Evolutionary conservation across 1,140 invertebrate genomes (phyloP), one percentile per base, ranked within the genome.

Genomic region (Drosophila mayri): DNA sequence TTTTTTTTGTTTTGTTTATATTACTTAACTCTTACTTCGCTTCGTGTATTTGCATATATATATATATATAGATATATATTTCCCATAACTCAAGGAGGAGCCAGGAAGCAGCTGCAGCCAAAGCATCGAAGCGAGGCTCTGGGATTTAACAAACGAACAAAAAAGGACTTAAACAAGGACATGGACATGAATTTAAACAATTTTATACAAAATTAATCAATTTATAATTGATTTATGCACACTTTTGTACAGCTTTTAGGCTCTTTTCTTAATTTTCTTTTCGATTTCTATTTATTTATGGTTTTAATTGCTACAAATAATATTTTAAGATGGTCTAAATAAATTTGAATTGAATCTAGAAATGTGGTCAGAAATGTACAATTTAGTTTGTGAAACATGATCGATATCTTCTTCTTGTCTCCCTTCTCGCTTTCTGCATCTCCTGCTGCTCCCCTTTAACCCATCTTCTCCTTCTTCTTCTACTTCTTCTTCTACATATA

Each of bases 1-100:
- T 74, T 57, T 62, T 44, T 67, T 63, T 14, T 62, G 64, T 71
- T 60, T 62, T 44, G 63, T 63, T 14, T 62, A 65, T 63, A 65
- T 50, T 43, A 43, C 32, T 50, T 79, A 72, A 61, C 16, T 55
- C 20, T 47, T 71, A 68, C 38, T 58, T 54, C 43, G 59, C 55
- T 57, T 55, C 41, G 46, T 47, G 46, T 47, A 16, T 46, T 22
- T 20, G 18, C 59, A 41, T 79, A 52, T 63, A 58, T 77, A 20
- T 75, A 61, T 63, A 43, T 65, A 38, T 71, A 54, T 46, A 58
- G 66, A 55, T 75, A 43, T 32, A 55, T 52, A 54, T 54, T 22
- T 35, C 18, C 32, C 5, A 16, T 20, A 35, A 52, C 18, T 20
- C 28, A 14, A 18, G 49, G n/a, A 32, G 47, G 49, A n/a, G n/a